Conservation (phyloP, 2,113 vertebrate species). For the Sander vitreus region DNA sequence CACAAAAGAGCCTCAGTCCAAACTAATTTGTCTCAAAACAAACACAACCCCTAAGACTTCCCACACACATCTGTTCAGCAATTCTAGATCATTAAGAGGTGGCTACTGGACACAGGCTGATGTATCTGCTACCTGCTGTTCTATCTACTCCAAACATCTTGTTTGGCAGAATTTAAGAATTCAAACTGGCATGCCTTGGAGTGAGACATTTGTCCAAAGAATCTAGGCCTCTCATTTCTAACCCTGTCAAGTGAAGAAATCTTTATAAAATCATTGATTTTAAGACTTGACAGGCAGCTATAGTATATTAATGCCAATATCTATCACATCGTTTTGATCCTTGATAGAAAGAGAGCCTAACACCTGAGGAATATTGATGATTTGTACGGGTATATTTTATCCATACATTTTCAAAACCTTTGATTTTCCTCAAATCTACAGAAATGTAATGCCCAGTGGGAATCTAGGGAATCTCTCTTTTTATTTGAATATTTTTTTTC, state of each 20-base stretch:
- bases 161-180: neutral
- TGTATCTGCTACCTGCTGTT: too few relatives aligned
- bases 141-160: neutral
- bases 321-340: neutral
- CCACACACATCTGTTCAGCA: constrained; percentile 7
- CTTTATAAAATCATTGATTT: constrained; percentile 16
- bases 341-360: neutral
- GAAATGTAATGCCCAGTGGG: neutral
- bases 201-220: neutral
- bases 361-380: constrained; percentile 23
- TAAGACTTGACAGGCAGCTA: neutral
- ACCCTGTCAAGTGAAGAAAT: constrained; percentile 9
- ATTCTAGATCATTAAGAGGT: neutral
- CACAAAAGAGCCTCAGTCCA: neutral
- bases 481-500: neutral
- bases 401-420: constrained; percentile 6
- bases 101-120: neutral
- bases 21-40: constrained; percentile 4
- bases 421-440: constrained; percentile 15
- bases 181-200: neutral
- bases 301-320: neutral
- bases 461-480: constrained; percentile 5
- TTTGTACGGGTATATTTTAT: neutral
- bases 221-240: neutral
- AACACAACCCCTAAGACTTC: neutral